Evolutionary conservation across 2,888 invertebrate genomes (phyloP).

Genomic region (Myopa tessellatipennis): DNA sequence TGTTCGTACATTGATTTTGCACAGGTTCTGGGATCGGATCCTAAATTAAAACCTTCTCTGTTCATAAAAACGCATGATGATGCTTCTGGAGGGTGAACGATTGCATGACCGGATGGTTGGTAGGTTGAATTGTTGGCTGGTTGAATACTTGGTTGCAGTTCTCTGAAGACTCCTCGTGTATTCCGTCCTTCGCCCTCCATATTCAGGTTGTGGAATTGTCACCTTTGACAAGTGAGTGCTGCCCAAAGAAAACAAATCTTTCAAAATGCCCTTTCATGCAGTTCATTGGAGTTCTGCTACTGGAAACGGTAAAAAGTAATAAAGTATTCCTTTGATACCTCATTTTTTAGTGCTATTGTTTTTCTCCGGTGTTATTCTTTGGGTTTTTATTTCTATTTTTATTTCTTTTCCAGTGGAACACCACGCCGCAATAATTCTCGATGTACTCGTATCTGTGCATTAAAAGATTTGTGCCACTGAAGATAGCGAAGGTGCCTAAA

Average conservation of each 20-base stretch:
- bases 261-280: background rate
- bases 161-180: background rate
- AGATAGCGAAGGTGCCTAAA: background rate
- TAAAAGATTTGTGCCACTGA: background rate
- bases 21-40: background rate
- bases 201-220: conserved; percentile 10
- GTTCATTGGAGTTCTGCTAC: background rate
- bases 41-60: background rate
- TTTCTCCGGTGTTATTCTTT: no score
- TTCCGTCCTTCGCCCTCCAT: background rate
- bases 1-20: background rate
- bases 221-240: conserved; percentile 10
- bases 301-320: background rate
- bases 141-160: background rate
- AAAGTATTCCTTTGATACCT: background rate
- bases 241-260: no score
- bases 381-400: background rate
- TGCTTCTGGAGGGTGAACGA: background rate
- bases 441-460: background rate
- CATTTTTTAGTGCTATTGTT: no score
- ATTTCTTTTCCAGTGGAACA: background rate
- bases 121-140: background rate
- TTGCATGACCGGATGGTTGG: background rate
- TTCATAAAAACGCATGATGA: background rate
- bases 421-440: background rate